Conservation (phyloP, 1,140 invertebrate genomes). For the Sitophilus oryzae region DNA sequence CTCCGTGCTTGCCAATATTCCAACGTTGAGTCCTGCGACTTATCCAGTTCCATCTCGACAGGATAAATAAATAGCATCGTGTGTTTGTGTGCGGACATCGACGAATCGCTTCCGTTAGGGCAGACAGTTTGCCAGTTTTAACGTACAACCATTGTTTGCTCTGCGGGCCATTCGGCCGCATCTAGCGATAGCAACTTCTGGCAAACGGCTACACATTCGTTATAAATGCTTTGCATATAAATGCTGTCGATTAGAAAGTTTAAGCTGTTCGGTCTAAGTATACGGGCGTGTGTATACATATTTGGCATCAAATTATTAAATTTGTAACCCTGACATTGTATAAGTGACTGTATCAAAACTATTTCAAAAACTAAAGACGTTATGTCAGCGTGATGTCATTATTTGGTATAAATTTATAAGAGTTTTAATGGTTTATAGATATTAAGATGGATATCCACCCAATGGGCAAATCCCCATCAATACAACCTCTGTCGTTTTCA, state of each 20-base stretch:
- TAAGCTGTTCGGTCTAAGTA: too few relatives aligned
- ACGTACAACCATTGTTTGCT: constrained; percentile 7
- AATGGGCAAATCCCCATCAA: too few relatives aligned
- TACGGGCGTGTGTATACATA: too few relatives aligned
- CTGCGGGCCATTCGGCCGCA: neutral
- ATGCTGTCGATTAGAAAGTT: neutral
- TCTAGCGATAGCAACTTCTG: constrained; percentile 1
- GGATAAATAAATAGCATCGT: constrained; percentile 8
- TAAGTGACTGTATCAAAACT: too few relatives aligned
- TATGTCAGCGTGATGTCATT: too few relatives aligned
- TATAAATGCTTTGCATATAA: neutral
- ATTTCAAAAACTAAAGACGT: too few relatives aligned
- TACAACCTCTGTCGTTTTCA: too few relatives aligned
- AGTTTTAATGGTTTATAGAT: too few relatives aligned
- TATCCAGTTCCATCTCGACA: neutral
- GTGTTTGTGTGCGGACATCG: neutral
- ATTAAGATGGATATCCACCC: too few relatives aligned
- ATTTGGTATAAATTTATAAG: too few relatives aligned
- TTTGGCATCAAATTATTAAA: too few relatives aligned
- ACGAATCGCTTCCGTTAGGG: constrained; percentile 1
- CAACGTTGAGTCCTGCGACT: neutral
- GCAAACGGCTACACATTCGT: neutral
- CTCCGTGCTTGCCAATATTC: neutral
- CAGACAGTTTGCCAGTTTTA: constrained; percentile 2
- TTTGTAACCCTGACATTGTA: too few relatives aligned